phyloP scores from a whole-genome alignment of 2,113 vertebrate genomes.

The Myotis davidii region DNA sequence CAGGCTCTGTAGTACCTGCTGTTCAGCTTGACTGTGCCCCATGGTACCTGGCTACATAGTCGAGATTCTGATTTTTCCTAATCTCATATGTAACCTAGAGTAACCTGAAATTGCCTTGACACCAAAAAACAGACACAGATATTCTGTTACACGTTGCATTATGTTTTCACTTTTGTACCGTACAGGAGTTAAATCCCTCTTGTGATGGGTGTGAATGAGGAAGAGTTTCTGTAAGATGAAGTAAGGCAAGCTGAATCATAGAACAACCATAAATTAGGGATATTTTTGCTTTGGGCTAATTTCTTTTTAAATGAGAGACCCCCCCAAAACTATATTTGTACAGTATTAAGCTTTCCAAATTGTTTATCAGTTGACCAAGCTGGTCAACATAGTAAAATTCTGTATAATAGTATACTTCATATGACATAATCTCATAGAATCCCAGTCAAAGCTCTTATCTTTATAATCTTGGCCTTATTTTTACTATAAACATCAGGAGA shows the following conservation, averaged over 20 bases:
- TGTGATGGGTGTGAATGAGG: not conserved
- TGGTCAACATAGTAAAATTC: not conserved
- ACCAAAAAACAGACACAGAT: not conserved
- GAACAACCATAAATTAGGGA: not conserved
- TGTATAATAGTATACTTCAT: not conserved
- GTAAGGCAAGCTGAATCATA: not conserved
- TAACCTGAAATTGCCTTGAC: not conserved
- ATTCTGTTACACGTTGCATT: not conserved
- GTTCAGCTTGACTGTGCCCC: not conserved
- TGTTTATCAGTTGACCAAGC: slow-evolving; percentile 8
- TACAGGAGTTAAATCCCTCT: not conserved
- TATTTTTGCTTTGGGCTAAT: not conserved
- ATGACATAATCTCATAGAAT: not conserved
- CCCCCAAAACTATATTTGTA: not conserved
- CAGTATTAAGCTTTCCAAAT: not conserved
- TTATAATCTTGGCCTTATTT: not conserved
- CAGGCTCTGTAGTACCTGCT: not conserved
- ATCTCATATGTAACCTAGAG: not conserved
- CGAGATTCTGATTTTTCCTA: not conserved
- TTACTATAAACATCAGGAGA: not conserved
- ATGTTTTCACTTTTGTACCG: not conserved
- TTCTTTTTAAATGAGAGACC: not conserved
- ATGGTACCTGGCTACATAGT: not conserved
- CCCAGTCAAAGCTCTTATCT: not conserved
- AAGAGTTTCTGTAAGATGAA: not conserved